Percentiles rank a stretch among this genome's conserved stretches.
These are phyloP conservation scores for Alfaro cultratus DNA, from an alignment of 2,797 vertebrate species.

Conservation along the genomic window DNA sequence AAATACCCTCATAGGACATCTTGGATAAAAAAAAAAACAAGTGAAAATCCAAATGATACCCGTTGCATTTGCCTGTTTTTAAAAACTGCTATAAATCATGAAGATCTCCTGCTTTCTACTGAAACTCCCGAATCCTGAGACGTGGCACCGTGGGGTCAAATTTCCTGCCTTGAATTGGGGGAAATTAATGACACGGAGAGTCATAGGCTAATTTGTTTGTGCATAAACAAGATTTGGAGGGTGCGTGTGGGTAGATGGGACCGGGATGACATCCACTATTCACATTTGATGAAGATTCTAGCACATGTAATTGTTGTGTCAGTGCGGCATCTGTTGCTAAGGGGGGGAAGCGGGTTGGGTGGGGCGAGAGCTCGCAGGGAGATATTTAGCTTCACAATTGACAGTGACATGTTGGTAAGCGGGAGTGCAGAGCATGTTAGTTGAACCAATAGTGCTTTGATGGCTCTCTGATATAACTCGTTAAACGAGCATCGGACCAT, in stretches of 20 bases:
- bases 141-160: constrained; percentile 21
- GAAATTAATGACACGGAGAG: constrained; percentile 30
- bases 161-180: constrained; percentile 22
- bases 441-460: constrained; percentile 65
- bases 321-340: constrained; percentile 72
- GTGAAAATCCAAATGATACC: background rate
- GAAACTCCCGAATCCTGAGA: constrained; percentile 25
- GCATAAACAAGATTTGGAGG: constrained; percentile 56
- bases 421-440: constrained; percentile 49
- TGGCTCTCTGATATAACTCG: constrained; percentile 66
- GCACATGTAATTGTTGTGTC: constrained; percentile 70
- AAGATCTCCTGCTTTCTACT: constrained; percentile 18
- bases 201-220: constrained; percentile 53
- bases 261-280: constrained; percentile 56
- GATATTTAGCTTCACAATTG: constrained; percentile 70
- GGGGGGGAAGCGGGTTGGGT: constrained; percentile 15
- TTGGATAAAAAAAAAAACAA: constrained; percentile 1
- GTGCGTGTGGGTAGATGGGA: constrained; percentile 48
- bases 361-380: constrained; percentile 28
- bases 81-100: constrained; percentile 4
- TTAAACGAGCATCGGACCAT: constrained; percentile 66
- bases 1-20: background rate
- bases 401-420: constrained; percentile 74
- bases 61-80: constrained; percentile 10
- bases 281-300: constrained; percentile 67